Evolutionary conservation across 1,140 invertebrate species (phyloP), one percentile per base, ranked within the genome.

Genomic region (Drosophila bifasciata): DNA sequence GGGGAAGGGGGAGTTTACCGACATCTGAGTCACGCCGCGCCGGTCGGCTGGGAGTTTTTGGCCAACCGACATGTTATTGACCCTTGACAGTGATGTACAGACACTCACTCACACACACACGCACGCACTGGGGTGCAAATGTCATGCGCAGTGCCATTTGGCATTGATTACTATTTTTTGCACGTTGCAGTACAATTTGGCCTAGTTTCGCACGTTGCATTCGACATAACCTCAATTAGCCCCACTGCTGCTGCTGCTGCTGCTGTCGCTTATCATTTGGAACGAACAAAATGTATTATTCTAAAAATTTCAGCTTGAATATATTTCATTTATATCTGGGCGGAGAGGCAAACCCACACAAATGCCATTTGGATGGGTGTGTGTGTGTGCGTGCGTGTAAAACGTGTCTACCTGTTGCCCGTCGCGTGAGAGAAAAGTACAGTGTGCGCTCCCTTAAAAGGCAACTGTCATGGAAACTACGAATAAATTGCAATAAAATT

Each of bases 61-160:
- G 70, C 43, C 58, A 76, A 64, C 41, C 8, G n/a, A 59, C 45
- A 56, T 68, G 80, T 77, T 81, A 81, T 86, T 86, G 83, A 85
- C 83, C 80, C 77, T 77, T 81, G 81, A 66, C 77, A 64, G 59
- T 67, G 64, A 75, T 49, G 66, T 71, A 60, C 39, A 56, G 36
- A 50, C 32, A 44, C 28, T 56, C 59, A n/a, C n/a, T 13, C 2
- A 5, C 17, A 28, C 17, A 36, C 9, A 16, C 56, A 23, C 2
- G 8, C 28, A 19, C 15, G 5, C 19, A 15, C 40, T 62, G 63
- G 39, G 40, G 17, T 44, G 51, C 58, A 36, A 11, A 13, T 36
- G 67, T 59, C 80, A 76, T 84, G 80, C 80, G 80, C 80, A 76
- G 6, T 73, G 40, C 39, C 36, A 50, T 25, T 39, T 36, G 52